These are phyloP conservation scores for Oreochromis spilurus DNA, from an alignment of 2,113 vertebrate species.

Conservation along the genomic window DNA sequence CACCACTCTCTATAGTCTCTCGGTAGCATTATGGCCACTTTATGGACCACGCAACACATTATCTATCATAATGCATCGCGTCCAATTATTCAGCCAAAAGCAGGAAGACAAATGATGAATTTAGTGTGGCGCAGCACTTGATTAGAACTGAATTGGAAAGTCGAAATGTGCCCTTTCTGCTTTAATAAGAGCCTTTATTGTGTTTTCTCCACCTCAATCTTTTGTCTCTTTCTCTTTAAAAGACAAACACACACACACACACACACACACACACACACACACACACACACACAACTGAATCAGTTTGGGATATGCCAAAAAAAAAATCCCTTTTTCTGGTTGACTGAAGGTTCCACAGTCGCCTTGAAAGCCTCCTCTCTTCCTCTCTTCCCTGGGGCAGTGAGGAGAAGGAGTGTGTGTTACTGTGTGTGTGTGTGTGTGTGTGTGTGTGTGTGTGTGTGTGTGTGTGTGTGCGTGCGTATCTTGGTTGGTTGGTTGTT, in stretches of 20 bases:
- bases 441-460: not conserved
- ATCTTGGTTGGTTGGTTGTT: not conserved
- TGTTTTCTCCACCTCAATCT: not conserved
- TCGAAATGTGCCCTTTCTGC: not conserved
- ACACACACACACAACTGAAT: not conserved
- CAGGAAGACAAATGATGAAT: not conserved
- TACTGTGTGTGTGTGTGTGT: not conserved
- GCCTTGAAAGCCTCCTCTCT: slow-evolving; percentile 4
- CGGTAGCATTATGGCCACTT: not conserved
- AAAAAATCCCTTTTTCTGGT: slow-evolving; percentile 1
- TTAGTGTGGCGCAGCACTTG: not conserved
- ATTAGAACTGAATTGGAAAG: not conserved
- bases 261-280: not conserved
- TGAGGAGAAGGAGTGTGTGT: not conserved
- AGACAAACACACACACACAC: not conserved
- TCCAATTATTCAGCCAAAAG: not conserved
- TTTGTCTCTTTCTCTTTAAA: not conserved
- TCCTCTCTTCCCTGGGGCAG: not conserved
- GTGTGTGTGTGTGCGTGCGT: not conserved
- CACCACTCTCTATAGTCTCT: not conserved
- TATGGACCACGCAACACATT: not conserved
- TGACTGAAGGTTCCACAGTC: slow-evolving; percentile 27
- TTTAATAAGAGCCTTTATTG: slow-evolving; percentile 9
- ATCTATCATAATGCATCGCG: not conserved
- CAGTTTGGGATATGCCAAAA: not conserved